Conservation (phyloP, 2,888 invertebrate genomes). For the Euproctis similis region DNA sequence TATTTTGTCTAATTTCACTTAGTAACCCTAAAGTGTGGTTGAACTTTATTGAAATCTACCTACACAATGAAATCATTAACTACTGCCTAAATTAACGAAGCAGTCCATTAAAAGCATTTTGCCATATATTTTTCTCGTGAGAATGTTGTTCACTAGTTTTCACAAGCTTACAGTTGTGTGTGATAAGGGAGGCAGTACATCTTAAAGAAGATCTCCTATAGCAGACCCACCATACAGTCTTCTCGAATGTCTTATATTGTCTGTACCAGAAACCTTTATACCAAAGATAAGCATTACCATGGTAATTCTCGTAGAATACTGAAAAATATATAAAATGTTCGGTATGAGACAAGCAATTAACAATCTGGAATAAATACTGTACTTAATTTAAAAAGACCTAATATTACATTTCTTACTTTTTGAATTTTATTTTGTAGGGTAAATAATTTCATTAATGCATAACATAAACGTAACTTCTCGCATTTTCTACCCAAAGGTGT, state of each 20-base stretch:
- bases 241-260: constrained; percentile 21
- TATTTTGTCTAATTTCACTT: too few species aligned
- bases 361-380: too few species aligned
- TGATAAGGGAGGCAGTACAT: constrained; percentile 30
- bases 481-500: too few species aligned
- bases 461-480: too few species aligned
- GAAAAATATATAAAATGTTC: constrained; percentile 5
- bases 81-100: constrained; percentile 11
- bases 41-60: too few species aligned
- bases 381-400: too few species aligned
- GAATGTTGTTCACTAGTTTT: constrained; percentile 22
- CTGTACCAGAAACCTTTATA: constrained; percentile 25
- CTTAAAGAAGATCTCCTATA: constrained; percentile 25
- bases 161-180: constrained; percentile 20
- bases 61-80: too few species aligned
- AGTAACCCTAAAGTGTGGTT: too few species aligned
- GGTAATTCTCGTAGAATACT: constrained; percentile 24
- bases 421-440: too few species aligned
- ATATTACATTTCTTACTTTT: too few species aligned
- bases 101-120: constrained; percentile 16
- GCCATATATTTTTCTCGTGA: constrained; percentile 23
- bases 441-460: too few species aligned
- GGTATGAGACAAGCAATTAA: too few species aligned
- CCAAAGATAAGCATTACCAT: constrained; percentile 22
- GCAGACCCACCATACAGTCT: constrained; percentile 35